Evolutionary conservation across 2,888 invertebrate genomes (phyloP), one percentile per base, ranked within the genome.

Genomic region (Dicranocentrus wangi): DNA sequence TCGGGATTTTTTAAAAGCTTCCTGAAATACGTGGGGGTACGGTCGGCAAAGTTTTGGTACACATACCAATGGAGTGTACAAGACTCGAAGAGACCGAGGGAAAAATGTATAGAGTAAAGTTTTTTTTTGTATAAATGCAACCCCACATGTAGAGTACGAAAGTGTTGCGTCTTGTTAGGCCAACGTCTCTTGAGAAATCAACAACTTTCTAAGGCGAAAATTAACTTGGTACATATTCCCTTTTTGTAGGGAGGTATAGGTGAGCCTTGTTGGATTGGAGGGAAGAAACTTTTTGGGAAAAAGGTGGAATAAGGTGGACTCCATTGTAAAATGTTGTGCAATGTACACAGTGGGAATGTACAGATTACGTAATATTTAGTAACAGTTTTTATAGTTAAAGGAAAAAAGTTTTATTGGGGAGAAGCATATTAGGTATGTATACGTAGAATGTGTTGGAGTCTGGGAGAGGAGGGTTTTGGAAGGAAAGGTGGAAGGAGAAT

Each of bases 131-230:
- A 13, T 23, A 25, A 2, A 28, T 28, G 27, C 61, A n/a, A 25
- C 28, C n/a, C 7, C 10, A 39, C 17, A 32, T 27, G 21, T 55
- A 27, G 66, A 55, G 53, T 51, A 66, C 42, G 65, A 53, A 76
- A 76, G 76, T 77, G 77, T 77, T 77, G 61, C 69, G 28, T 77
- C 77, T 77, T 68, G 77, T 77, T 77, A 77, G 61, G 61, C 23
- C 69, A 61, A 28, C 15, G 75, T 83, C 83, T 83, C 83, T 55
- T 69, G 83, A 83, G 83, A 83, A 83, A 83, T 83, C 83, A 83
- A 70, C 81, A 81, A 83, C 81, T 83, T 83, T 82, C 75, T 70
- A 51, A 65, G 55, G 51, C 61, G 60, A 77, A 77, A 77, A 77
- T 77, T 77, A 77, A 77, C 77, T 69, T 61, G 76, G 58, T 68